These are phyloP conservation scores for Pampus argenteus DNA, from an alignment of 2,797 vertebrate genomes.

Conservation along the genomic window DNA sequence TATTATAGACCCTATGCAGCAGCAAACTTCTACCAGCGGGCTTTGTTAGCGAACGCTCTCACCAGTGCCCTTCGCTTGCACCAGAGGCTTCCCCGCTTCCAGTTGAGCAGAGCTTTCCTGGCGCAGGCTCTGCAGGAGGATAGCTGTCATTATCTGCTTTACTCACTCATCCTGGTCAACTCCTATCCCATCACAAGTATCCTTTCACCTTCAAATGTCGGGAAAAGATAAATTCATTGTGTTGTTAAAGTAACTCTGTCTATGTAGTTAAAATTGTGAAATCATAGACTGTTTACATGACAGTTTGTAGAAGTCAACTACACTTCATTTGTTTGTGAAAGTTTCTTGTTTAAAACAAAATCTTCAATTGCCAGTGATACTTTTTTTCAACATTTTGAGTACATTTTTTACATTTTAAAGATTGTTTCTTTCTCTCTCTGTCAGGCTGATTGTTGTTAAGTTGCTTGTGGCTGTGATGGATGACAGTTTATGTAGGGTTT, in stretches of 20 bases:
- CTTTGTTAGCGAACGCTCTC: slow-evolving; percentile 96
- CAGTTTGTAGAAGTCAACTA: too few relatives aligned
- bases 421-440: too few relatives aligned
- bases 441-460: neutral
- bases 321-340: too few relatives aligned
- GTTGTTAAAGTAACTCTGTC: neutral
- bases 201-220: slow-evolving; percentile 78
- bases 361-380: too few relatives aligned
- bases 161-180: slow-evolving; percentile 98
- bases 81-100: slow-evolving; percentile 95
- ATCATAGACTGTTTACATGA: neutral
- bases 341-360: too few relatives aligned
- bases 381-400: too few relatives aligned
- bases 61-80: slow-evolving; percentile 97
- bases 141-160: slow-evolving; percentile 98
- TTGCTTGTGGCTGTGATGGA: neutral
- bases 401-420: too few relatives aligned
- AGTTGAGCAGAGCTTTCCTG: slow-evolving; percentile 94
- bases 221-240: neutral
- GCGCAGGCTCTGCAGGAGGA: slow-evolving; percentile 96
- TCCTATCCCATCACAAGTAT: slow-evolving; percentile 99
- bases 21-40: slow-evolving; percentile 97
- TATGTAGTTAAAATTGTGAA: neutral
- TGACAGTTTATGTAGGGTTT: too few relatives aligned
- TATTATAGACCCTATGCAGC: slow-evolving; percentile 92